These are phyloP conservation scores for Choloepus hoffmanni DNA, from an alignment of 2,113 vertebrate species.

Conservation along the genomic window DNA sequence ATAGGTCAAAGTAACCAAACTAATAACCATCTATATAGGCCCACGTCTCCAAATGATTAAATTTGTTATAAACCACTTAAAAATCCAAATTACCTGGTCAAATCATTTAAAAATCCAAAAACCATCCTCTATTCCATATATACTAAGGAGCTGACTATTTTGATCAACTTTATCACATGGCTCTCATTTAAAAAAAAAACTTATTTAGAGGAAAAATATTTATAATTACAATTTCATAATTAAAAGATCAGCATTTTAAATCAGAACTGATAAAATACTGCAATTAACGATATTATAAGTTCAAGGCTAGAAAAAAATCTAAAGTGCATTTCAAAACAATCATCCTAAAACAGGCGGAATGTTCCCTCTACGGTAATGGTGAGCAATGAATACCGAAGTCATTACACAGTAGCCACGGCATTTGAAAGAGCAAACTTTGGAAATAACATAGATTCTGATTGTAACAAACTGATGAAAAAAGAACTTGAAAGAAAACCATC, in stretches of 20 bases:
- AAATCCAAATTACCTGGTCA: background rate
- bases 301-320: background rate
- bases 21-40: too few species aligned
- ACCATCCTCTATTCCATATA: background rate
- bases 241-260: background rate
- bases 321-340: background rate
- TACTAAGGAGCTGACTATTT: background rate
- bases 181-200: slow-evolving; percentile 9
- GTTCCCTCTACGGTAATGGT: background rate
- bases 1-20: too few species aligned
- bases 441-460: background rate
- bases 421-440: background rate
- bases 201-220: background rate
- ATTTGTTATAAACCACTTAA: background rate
- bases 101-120: background rate
- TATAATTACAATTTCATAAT: background rate
- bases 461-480: background rate
- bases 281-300: background rate
- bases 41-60: background rate
- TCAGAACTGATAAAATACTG: background rate
- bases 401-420: background rate
- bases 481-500: background rate
- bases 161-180: background rate
- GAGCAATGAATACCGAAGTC: background rate
- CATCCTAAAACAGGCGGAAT: background rate